Conservation (phyloP, 92 coral and sea anemone species). For the Metridium senile region DNA sequence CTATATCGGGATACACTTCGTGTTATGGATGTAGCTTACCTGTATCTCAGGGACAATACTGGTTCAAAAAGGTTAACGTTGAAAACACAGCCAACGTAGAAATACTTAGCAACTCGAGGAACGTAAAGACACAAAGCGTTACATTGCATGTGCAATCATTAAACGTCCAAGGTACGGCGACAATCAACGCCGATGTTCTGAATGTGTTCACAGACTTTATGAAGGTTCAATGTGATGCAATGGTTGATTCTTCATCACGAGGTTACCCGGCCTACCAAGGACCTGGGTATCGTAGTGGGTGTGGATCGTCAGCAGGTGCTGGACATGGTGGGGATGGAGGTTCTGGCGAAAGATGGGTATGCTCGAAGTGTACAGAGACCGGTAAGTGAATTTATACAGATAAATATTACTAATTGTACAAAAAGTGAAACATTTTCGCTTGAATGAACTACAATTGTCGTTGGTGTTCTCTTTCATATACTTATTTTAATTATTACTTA, state of each 20-base stretch:
- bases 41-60: slow-evolving; percentile 42
- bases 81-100: slow-evolving; percentile 51
- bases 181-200: slow-evolving; percentile 39
- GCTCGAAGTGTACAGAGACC: slow-evolving; percentile 1
- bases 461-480: too few relatives aligned
- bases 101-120: slow-evolving; percentile 39
- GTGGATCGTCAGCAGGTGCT: slow-evolving; percentile 46
- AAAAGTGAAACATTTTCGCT: too few relatives aligned
- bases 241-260: slow-evolving; percentile 45
- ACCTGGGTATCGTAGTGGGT: slow-evolving; percentile 35
- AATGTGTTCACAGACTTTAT: slow-evolving; percentile 41
- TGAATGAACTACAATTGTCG: too few relatives aligned
- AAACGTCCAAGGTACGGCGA: slow-evolving; percentile 48
- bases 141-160: slow-evolving; percentile 33
- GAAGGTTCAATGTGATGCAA: slow-evolving; percentile 51
- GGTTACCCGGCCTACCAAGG: slow-evolving; percentile 53
- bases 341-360: slow-evolving; percentile 27
- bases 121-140: slow-evolving; percentile 34
- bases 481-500: too few relatives aligned
- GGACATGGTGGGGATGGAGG: slow-evolving; percentile 75
- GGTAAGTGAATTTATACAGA: slow-evolving; percentile 4
- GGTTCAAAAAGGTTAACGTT: slow-evolving; percentile 51
- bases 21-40: slow-evolving; percentile 51
- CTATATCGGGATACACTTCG: slow-evolving; percentile 42
- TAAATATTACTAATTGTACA: too few relatives aligned